Percentiles rank a stretch among this genome's conserved stretches.
phyloP scores from a whole-genome alignment of 2,888 invertebrate species.

The Scaeva pyrastri region DNA sequence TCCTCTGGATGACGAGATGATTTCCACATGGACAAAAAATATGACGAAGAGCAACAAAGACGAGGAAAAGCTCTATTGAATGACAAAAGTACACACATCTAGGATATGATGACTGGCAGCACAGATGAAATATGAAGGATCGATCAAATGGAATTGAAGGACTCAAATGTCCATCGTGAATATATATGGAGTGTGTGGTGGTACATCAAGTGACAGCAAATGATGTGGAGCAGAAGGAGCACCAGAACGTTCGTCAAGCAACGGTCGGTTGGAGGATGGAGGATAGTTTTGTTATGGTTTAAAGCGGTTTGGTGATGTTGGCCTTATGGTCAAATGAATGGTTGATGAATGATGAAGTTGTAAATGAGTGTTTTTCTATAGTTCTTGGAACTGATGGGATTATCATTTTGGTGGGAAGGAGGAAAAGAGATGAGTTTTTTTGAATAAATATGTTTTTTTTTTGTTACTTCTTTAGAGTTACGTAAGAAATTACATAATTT shows the following conservation, averaged over 20 bases:
- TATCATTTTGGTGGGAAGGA: slow-evolving; percentile 1
- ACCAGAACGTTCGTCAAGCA: not conserved
- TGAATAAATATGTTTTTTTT: not conserved
- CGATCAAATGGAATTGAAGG: slow-evolving; percentile 64
- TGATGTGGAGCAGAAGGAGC: slow-evolving; percentile 31
- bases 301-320: slow-evolving; percentile 16
- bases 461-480: too few species aligned
- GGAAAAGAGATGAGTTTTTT: not conserved
- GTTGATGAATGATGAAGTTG: slow-evolving; percentile 55
- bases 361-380: slow-evolving; percentile 9
- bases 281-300: slow-evolving; percentile 42
- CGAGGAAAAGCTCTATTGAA: slow-evolving; percentile 64
- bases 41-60: slow-evolving; percentile 59
- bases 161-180: slow-evolving; percentile 33
- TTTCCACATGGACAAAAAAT: slow-evolving; percentile 69
- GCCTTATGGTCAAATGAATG: slow-evolving; percentile 39
- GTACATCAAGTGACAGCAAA: slow-evolving; percentile 14
- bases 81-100: slow-evolving; percentile 57
- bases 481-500: too few species aligned
- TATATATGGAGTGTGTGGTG: slow-evolving; percentile 4
- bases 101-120: slow-evolving; percentile 66
- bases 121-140: slow-evolving; percentile 74
- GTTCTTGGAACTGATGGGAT: slow-evolving; percentile 3
- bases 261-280: too few species aligned
- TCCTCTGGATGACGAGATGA: slow-evolving; percentile 55